A percentile compares a stretch with the other conserved stretches of the same genome.
These are phyloP conservation scores for Patella caerulea DNA, from an alignment of 2,888 invertebrate species.

Conservation along the genomic window DNA sequence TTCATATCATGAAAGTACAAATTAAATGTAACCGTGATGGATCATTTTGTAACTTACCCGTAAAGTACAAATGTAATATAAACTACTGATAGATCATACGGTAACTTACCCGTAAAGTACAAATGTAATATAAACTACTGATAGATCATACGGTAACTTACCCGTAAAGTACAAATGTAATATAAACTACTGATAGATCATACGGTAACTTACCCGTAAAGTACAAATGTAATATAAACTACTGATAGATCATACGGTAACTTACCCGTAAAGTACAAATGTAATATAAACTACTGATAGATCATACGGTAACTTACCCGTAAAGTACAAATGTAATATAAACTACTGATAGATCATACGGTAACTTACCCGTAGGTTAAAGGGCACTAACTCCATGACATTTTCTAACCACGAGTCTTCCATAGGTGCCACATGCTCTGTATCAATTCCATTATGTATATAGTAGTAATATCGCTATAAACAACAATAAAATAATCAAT, in stretches of 20 bases:
- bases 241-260: background rate
- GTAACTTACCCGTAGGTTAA: constrained; percentile 62
- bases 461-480: constrained; percentile 87
- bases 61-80: too few relatives aligned
- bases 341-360: background rate
- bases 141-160: constrained; percentile 30
- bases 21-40: too few relatives aligned
- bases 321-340: too few relatives aligned
- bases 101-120: constrained; percentile 64
- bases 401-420: constrained; percentile 80
- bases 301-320: constrained; percentile 53
- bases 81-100: background rate
- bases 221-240: too few relatives aligned
- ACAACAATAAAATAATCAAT: background rate
- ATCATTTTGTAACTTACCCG: constrained; percentile 54
- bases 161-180: constrained; percentile 43
- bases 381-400: constrained; percentile 70
- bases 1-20: too few relatives aligned
- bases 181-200: background rate
- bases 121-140: too few relatives aligned
- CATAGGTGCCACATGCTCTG: constrained; percentile 88
- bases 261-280: constrained; percentile 55
- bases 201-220: constrained; percentile 56
- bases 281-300: too few relatives aligned
- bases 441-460: constrained; percentile 90